Percentiles rank a stretch among this genome's conserved stretches.
phyloP scores from a whole-genome alignment of 2,113 vertebrate species.

The Tachuris rubrigastra region DNA sequence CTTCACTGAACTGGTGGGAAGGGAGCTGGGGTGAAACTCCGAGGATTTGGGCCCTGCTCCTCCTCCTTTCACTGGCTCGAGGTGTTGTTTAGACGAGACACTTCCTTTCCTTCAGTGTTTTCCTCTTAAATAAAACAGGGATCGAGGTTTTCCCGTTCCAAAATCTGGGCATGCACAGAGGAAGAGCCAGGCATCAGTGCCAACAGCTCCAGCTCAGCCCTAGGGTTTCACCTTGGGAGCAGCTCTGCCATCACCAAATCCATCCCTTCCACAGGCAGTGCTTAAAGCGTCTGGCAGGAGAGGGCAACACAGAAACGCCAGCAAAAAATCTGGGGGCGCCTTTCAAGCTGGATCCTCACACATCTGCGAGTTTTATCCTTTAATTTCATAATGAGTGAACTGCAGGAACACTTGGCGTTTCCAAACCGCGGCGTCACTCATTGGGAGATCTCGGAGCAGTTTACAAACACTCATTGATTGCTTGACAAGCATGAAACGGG shows the following conservation, averaged over 20 bases:
- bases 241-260: not conserved
- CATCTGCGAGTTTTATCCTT: not conserved
- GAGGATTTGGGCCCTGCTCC: not conserved
- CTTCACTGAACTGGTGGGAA: not conserved
- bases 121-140: not conserved
- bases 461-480: constrained; percentile 27
- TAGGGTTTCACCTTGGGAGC: not conserved
- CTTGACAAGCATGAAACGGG: constrained; percentile 35
- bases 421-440: not conserved
- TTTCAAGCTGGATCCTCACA: not conserved
- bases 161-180: not conserved
- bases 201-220: not conserved
- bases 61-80: not conserved
- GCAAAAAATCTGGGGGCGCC: not conserved
- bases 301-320: not conserved
- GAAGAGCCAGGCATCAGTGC: not conserved
- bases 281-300: constrained; percentile 6
- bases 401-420: not conserved
- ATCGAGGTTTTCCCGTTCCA: not conserved
- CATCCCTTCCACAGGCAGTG: not conserved
- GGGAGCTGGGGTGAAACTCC: not conserved
- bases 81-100: not conserved
- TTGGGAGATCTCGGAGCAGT: not conserved
- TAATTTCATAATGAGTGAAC: not conserved
- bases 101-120: not conserved